Conservation (phyloP, 2,888 invertebrate species). For the Drosophila heteroneura region DNA sequence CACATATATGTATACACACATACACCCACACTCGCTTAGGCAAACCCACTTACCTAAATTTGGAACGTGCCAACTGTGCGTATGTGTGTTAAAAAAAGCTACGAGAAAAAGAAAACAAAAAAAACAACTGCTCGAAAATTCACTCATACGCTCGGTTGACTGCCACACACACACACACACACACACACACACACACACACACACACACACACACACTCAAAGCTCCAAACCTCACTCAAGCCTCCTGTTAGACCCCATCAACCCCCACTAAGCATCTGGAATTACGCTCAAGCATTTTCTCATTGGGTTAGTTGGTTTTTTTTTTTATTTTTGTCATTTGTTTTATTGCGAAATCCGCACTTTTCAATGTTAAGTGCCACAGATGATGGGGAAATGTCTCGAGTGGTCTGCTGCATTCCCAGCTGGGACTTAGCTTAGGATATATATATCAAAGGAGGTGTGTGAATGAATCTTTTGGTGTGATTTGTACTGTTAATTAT, state of each 20-base stretch:
- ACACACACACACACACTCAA: conserved; percentile 62
- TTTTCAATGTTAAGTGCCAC: conserved; percentile 48
- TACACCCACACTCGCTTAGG: conserved; percentile 23
- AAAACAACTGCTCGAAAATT: conserved; percentile 36
- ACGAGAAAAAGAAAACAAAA: conserved; percentile 31
- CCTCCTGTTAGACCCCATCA: conserved; percentile 3
- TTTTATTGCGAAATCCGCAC: conserved; percentile 28
- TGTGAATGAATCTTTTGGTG: background rate
- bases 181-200: conserved; percentile 36
- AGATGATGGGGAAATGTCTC: conserved; percentile 18
- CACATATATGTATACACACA: conserved; percentile 12
- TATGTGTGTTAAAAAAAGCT: conserved; percentile 65
- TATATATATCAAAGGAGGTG: background rate
- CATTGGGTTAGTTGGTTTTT: conserved; percentile 24
- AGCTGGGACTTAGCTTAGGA: conserved; percentile 1
- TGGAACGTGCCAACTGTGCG: conserved; percentile 65
- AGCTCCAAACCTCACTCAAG: conserved; percentile 66
- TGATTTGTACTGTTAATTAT: background rate
- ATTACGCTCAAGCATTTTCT: conserved; percentile 25
- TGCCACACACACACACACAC: conserved; percentile 50
- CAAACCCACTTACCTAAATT: conserved; percentile 71
- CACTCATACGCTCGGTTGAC: conserved; percentile 55
- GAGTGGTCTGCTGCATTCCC: background rate
- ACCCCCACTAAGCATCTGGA: background rate
- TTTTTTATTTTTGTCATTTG: conserved; percentile 21